A percentile compares a stretch with the other conserved stretches of the same genome.
Evolutionary conservation across 1,140 invertebrate genomes (phyloP).

Genomic region (Scaptomyza graminum): DNA sequence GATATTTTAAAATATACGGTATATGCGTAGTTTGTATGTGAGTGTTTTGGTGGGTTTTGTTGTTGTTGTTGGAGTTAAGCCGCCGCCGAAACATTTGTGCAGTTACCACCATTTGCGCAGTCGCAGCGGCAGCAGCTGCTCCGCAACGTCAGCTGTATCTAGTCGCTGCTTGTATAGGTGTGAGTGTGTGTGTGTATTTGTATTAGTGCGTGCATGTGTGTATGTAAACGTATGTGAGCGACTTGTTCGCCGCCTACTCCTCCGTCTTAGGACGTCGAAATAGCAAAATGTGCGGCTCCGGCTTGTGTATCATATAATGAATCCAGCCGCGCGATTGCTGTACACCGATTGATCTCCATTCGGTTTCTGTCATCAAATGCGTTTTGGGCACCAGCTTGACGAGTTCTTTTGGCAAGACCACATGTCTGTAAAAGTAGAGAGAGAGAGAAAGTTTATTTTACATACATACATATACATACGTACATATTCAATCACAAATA

Average conservation of each 20-base stretch:
- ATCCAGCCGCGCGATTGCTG: constrained; percentile 98
- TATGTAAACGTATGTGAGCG: constrained; percentile 10
- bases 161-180: constrained; percentile 7
- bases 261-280: constrained; percentile 85
- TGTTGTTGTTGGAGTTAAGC: constrained; percentile 34
- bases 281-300: constrained; percentile 89
- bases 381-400: constrained; percentile 94
- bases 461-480: neutral
- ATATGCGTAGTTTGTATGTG: neutral
- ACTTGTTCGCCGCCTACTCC: constrained; percentile 49
- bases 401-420: constrained; percentile 95
- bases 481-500: neutral
- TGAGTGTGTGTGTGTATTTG: constrained; percentile 8
- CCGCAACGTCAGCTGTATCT: constrained; percentile 34
- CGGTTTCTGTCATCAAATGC: constrained; percentile 96
- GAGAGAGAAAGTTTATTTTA: neutral
- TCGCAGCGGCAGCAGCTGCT: constrained; percentile 32
- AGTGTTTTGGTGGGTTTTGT: neutral
- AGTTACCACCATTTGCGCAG: constrained; percentile 45
- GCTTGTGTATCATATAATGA: constrained; percentile 97
- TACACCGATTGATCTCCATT: constrained; percentile 97
- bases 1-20: neutral
- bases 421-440: constrained; percentile 89
- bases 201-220: neutral
- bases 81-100: constrained; percentile 36